Evolutionary conservation across 2,888 invertebrate species (phyloP), one percentile per base, ranked within the genome.

Genomic region (Limenitis camilla): DNA sequence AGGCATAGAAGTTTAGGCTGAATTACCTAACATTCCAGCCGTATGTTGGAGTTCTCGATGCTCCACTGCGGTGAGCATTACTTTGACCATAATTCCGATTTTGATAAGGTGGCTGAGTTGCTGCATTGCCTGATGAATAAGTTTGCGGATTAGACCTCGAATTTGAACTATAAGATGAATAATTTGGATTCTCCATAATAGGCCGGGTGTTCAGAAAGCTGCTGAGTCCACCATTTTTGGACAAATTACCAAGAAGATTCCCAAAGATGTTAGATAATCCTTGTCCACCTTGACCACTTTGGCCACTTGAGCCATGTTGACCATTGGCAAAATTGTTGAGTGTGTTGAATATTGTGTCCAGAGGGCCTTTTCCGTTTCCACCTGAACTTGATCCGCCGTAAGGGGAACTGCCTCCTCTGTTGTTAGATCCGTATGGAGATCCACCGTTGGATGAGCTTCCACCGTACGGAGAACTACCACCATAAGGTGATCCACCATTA

Each of bases 11-110:
- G 48, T 46, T 57, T 44, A 52, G 57, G 56, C 43, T 60, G 68
- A 76, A 76, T 88, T 88, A 88, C 88, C 88, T 82, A 75, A 82
- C 68, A 56, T 78, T 82, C 87, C 87, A 87, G 60, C 87, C 87
- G 64, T 86, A 88, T 47, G 72, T 68, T 55, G 72, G 74, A 27
- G 88, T 86, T 62, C 71, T 79, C 65, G 78, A 66, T 40, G 79
- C 81, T 40, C 63, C 68, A 56, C 61, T 78, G 57, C 67, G 78
- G 30, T 61, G 71, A 19, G 60, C 72, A 61, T 80, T 66, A 55
- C 57, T 74, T 60, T 79, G 76, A 19, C 73, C 81, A 60, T 85
- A 80, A 58, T 79, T 81, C 66, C 63, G 81, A 67, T 71, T 81
- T 60, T 76, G 77, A 63, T 74, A 71, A 49, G 62, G 69, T 48